Conservation (phyloP, 2,113 vertebrate species). For the Leucopsar rothschildi region DNA sequence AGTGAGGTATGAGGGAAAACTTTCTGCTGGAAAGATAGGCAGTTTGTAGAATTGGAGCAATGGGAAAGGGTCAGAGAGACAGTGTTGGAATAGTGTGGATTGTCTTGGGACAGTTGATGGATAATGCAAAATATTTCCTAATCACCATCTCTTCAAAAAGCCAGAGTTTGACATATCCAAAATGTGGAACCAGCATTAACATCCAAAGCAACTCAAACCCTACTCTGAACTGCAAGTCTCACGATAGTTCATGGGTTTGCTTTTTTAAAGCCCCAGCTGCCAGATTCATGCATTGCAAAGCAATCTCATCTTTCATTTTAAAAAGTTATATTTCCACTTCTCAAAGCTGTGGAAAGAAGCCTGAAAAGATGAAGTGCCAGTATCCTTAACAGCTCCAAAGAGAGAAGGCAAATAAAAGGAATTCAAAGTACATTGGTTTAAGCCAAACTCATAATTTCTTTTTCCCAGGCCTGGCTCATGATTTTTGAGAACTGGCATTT, state of each 20-base stretch:
- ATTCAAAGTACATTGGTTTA: constrained; percentile 4
- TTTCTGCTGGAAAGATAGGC: neutral
- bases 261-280: neutral
- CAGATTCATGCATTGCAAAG: neutral
- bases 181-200: neutral
- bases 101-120: neutral
- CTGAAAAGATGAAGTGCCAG: constrained; percentile 19
- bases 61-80: neutral
- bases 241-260: neutral
- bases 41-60: neutral
- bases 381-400: constrained; percentile 20
- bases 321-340: constrained; percentile 23
- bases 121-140: neutral
- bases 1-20: neutral
- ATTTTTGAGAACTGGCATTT: constrained; percentile 4
- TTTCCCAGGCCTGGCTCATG: neutral
- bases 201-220: neutral
- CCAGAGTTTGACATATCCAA: neutral
- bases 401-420: constrained; percentile 45
- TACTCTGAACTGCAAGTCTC: neutral
- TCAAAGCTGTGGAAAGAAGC: neutral
- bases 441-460: constrained; percentile 28
- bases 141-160: neutral
- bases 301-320: neutral
- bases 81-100: neutral